phyloP scores from a whole-genome alignment of 2,888 invertebrate genomes.

The Podotricha telesiphe region DNA sequence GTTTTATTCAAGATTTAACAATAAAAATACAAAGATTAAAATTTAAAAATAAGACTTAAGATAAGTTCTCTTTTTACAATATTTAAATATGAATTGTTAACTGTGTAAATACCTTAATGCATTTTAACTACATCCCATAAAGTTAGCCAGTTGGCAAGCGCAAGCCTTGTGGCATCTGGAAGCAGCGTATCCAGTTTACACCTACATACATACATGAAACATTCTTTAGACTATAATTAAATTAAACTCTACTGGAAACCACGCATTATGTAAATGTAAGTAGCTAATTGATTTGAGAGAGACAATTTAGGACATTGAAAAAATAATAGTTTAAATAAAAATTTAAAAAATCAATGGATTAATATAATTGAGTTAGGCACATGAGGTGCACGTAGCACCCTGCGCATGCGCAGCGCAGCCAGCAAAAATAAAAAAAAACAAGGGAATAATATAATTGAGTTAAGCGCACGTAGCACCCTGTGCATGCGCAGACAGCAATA shows the following conservation, averaged over 20 bases:
- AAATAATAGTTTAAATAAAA: too few relatives aligned
- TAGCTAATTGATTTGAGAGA: background rate
- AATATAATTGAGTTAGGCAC: background rate
- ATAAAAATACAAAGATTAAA: background rate
- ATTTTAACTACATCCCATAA: conserved; percentile 16
- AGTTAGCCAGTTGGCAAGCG: conserved; percentile 24
- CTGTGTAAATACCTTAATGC: background rate
- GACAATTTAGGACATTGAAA: too few relatives aligned
- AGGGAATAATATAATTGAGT: background rate
- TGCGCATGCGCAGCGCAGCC: conserved; percentile 36
- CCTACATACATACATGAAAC: conserved; percentile 1
- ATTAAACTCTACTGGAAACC: conserved; percentile 9
- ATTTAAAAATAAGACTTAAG: background rate
- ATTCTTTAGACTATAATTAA: conserved; percentile 8
- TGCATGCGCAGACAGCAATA: conserved; percentile 34
- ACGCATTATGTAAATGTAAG: background rate
- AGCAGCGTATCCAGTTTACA: conserved; percentile 12
- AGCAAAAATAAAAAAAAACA: background rate
- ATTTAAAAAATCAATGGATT: background rate
- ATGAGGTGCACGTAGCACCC: conserved; percentile 14
- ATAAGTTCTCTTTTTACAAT: background rate
- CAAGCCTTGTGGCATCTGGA: conserved; percentile 10
- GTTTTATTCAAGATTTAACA: background rate
- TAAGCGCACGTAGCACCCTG: conserved; percentile 18
- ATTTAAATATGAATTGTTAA: background rate